Base-by-base conservation (phyloP, 2,888 invertebrate genomes). In the Dynastes maya region DNA sequence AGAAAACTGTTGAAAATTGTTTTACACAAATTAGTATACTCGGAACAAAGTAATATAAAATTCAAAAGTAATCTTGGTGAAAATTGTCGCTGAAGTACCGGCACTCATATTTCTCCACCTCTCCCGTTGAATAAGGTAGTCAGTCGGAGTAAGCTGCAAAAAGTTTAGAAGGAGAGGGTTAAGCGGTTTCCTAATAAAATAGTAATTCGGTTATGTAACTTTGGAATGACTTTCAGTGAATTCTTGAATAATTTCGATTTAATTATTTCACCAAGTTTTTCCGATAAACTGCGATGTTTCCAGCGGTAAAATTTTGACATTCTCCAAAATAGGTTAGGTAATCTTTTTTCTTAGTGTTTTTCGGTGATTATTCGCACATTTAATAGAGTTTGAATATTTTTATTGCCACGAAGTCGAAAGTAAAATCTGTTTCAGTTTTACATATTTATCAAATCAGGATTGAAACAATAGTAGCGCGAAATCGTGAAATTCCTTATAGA, bases 21-120 rank as follows among this genome's bases (percentile, higher is more conserved):
- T 85, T 84, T 84, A 83, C 84, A 82, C 83, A 84, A 85, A 85
- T 85, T 84, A 84, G 83, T 83, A 79, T 81, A 82, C 82, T 83
- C 82, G 80, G 80, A 82, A 79, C 81, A 65, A 80, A 80, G 81
- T 83, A 80, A 84, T 84, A 84, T 84, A 85, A 85, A 85, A 84
- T 85, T 84, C 82, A 84, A 84, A 84, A 84, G 84, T 85, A 84
- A 85, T 84, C 83, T 83, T 78, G 79, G 79, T 68, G 76, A 76
- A 83, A 81, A 82, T 81, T 83, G 81, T 80, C 81, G 77, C 75
- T 78, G 79, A 78, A 68, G 49, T 63, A 61, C 63, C 49, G 16
- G 13, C 75, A 75, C 22, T 29, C 75, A 22, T 45, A 45, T 49
- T 29, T 45, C 27, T 37, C 16, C n/a, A 58, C 2, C 2, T 32